phyloP scores from a whole-genome alignment of 35 echinoderm and acorn worm species.

The Heliocidaris erythrogramma region DNA sequence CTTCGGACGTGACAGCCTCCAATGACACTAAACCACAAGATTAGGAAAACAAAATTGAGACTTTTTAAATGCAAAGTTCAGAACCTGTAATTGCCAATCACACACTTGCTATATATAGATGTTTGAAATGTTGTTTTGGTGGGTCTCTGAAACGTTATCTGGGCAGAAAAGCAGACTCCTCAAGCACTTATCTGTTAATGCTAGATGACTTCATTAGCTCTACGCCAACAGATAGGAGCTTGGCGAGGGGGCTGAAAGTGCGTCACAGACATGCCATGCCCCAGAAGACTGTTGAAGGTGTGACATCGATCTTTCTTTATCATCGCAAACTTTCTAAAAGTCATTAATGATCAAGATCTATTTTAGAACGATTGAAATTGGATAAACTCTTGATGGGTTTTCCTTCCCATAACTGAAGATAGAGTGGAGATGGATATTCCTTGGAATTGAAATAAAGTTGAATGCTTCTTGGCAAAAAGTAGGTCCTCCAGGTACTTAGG shows the following conservation, averaged over 20 bases:
- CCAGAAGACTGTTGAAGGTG: neutral
- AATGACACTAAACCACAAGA: neutral
- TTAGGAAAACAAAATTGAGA: neutral
- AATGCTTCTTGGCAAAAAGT: too few species aligned
- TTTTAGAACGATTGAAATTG: neutral
- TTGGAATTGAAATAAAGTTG: neutral
- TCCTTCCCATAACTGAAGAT: neutral
- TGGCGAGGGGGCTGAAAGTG: neutral
- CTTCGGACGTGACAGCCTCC: neutral
- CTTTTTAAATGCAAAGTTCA: neutral
- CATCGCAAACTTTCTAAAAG: neutral
- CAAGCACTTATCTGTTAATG: slow-evolving; percentile 23
- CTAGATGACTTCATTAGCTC: neutral
- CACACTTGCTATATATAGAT: neutral
- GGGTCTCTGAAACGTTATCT: slow-evolving; percentile 19
- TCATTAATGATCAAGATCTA: neutral
- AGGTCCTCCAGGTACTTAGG: too few species aligned
- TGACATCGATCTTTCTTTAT: neutral
- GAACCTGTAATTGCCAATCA: neutral
- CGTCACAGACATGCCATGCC: neutral
- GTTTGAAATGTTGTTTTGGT: neutral
- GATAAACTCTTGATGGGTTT: neutral
- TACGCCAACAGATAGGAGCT: slow-evolving; percentile 7
- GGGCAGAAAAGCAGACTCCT: neutral
- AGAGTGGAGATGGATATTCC: neutral